These are phyloP conservation scores for Xerus inauris DNA, from an alignment of 2,113 vertebrate genomes.

Conservation along the genomic window DNA sequence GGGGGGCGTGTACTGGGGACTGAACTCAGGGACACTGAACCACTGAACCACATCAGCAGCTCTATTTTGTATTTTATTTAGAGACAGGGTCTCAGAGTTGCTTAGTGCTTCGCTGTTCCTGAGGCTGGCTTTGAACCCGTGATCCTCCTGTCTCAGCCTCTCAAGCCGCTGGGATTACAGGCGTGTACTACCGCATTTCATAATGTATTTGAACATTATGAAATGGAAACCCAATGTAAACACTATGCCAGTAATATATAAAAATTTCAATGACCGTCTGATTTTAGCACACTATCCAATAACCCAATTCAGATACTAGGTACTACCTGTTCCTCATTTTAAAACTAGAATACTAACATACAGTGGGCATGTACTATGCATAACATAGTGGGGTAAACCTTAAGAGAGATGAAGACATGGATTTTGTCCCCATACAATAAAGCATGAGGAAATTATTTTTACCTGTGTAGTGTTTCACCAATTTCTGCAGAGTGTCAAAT, in stretches of 20 bases:
- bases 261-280: neutral
- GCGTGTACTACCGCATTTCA: neutral
- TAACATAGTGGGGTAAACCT: neutral
- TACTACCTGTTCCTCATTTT: slow-evolving; percentile 16
- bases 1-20: too few relatives aligned
- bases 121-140: too few relatives aligned
- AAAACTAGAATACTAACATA: slow-evolving; percentile 1
- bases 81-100: too few relatives aligned
- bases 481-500: slow-evolving; percentile 97
- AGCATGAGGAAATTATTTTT: neutral
- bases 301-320: slow-evolving; percentile 19
- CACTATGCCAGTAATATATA: neutral
- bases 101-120: too few relatives aligned
- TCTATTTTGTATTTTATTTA: too few relatives aligned
- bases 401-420: neutral
- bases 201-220: neutral
- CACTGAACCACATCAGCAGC: too few relatives aligned
- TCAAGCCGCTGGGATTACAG: too few relatives aligned
- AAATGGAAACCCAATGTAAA: slow-evolving; percentile 18
- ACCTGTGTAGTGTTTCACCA: slow-evolving; percentile 98
- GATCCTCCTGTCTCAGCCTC: too few relatives aligned
- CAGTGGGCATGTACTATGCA: neutral
- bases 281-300: neutral
- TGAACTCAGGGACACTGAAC: too few relatives aligned
- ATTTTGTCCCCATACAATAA: neutral